phyloP scores from a whole-genome alignment of 2,797 vertebrate genomes.

The Leptodon cayanensis region DNA sequence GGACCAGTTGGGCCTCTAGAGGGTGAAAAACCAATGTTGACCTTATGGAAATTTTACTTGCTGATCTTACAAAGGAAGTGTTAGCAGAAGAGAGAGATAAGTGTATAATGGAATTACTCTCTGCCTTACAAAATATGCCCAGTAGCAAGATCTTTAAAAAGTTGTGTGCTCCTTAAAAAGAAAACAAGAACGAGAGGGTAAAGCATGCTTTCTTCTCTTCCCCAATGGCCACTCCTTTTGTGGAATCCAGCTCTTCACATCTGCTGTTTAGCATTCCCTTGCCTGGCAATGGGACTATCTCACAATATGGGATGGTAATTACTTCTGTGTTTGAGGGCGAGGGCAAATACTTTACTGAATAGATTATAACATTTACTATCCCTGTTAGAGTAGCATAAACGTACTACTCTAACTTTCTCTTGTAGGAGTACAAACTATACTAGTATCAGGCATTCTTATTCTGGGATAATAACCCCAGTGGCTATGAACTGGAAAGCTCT shows the following conservation, averaged over 20 bases:
- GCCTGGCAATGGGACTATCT: background rate
- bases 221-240: background rate
- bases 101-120: conserved; percentile 39
- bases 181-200: background rate
- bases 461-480: background rate
- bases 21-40: conserved; percentile 49
- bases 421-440: background rate
- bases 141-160: background rate
- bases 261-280: background rate
- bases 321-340: background rate
- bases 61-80: conserved; percentile 16
- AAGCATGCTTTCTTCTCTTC: background rate
- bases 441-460: background rate
- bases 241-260: background rate
- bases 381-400: background rate
- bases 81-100: conserved; percentile 31
- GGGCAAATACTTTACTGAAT: background rate
- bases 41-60: conserved; percentile 34
- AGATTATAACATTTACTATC: background rate
- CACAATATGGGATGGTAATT: background rate
- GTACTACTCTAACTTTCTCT: background rate
- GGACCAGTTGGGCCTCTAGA: conserved; percentile 38
- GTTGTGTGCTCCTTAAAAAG: background rate
- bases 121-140: background rate
- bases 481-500: background rate